These are phyloP conservation scores for Thymallus thymallus DNA, from an alignment of 2,113 vertebrate species.

Conservation along the genomic window DNA sequence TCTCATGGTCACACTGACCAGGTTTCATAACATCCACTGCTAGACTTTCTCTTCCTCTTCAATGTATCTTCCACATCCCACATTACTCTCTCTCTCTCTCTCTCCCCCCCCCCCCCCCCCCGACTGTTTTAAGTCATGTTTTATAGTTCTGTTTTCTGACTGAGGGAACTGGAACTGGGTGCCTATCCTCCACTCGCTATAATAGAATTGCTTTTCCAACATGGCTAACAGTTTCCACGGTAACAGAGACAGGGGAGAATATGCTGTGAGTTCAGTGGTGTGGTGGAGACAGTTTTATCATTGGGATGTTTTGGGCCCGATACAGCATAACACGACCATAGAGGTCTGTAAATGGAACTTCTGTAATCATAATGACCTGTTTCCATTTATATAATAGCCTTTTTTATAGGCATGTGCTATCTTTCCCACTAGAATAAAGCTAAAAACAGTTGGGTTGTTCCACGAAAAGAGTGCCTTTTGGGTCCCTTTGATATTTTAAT, in stretches of 20 bases:
- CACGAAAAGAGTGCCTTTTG: too few relatives aligned
- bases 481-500: too few relatives aligned
- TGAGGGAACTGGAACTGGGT: slow-evolving; percentile 2
- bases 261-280: slow-evolving; percentile 52
- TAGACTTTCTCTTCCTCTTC: not conserved
- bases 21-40: not conserved
- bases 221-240: slow-evolving; percentile 77
- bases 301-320: slow-evolving; percentile 61
- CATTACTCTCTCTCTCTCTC: slow-evolving; percentile 6
- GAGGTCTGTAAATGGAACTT: slow-evolving; percentile 42
- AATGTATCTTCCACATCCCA: not conserved
- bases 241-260: slow-evolving; percentile 67
- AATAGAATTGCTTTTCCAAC: slow-evolving; percentile 74
- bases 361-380: slow-evolving; percentile 30
- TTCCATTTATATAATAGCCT: slow-evolving; percentile 28
- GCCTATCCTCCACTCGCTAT: slow-evolving; percentile 36
- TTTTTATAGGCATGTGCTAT: not conserved
- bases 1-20: slow-evolving; percentile 40
- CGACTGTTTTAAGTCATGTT: slow-evolving; percentile 53
- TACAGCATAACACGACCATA: slow-evolving; percentile 26
- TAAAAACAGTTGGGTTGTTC: too few relatives aligned
- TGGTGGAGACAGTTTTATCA: slow-evolving; percentile 67
- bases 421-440: not conserved
- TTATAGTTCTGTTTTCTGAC: slow-evolving; percentile 68
- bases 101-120: not conserved